These are phyloP conservation scores for Eupristina koningsbergeri DNA, from an alignment of 1,140 invertebrate genomes.

Conservation along the genomic window DNA sequence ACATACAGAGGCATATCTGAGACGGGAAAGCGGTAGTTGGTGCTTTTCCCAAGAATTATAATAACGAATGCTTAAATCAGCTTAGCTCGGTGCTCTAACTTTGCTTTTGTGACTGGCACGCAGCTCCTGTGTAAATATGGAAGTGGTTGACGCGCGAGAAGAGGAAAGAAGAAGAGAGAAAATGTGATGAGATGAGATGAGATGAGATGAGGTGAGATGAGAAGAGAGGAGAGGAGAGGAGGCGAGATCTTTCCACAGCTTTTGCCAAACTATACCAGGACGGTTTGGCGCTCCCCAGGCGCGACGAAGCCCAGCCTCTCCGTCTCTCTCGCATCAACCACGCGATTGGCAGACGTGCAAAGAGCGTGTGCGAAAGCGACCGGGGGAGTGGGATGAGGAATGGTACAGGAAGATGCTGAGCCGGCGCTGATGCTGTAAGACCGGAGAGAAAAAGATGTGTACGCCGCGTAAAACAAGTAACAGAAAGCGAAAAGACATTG, in stretches of 20 bases:
- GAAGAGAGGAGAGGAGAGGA: too few species aligned
- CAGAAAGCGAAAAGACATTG: slow-evolving; percentile 34
- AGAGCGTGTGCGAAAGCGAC: slow-evolving; percentile 20
- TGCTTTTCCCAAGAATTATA: slow-evolving; percentile 68
- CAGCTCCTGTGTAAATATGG: slow-evolving; percentile 68
- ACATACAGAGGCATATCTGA: background rate
- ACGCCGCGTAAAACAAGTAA: slow-evolving; percentile 53
- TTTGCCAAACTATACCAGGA: slow-evolving; percentile 16
- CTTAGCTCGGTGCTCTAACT: slow-evolving; percentile 68
- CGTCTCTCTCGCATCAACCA: background rate
- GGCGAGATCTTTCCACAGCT: slow-evolving; percentile 66
- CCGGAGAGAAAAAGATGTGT: background rate
- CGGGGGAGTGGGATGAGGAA: background rate
- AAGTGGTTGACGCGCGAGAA: slow-evolving; percentile 68
- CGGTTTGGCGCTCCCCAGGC: slow-evolving; percentile 51
- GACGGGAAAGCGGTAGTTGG: slow-evolving; percentile 14
- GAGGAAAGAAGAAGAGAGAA: too few species aligned
- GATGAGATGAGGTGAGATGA: too few species aligned
- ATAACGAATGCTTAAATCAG: slow-evolving; percentile 74
- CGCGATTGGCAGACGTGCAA: slow-evolving; percentile 50
- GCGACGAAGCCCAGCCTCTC: background rate
- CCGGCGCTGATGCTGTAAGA: background rate
- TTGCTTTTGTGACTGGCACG: slow-evolving; percentile 68
- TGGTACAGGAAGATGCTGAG: background rate
- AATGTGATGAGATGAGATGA: too few species aligned